Evolutionary conservation across 2,888 invertebrate genomes (phyloP).

Genomic region (Nomada lathburiana): DNA sequence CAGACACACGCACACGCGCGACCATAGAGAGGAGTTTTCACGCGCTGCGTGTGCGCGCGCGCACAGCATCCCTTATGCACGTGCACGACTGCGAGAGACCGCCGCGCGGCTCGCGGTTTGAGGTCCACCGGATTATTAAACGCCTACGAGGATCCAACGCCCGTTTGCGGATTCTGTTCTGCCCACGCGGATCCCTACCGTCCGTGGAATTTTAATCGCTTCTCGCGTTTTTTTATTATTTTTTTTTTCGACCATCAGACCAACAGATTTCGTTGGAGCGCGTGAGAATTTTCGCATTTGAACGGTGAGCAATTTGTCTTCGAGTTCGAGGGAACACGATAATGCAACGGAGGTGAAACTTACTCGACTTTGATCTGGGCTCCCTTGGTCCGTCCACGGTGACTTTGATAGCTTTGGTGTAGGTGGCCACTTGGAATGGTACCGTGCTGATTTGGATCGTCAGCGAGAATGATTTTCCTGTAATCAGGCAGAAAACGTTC

Average conservation of each 20-base stretch:
- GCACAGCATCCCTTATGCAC: conserved; percentile 47
- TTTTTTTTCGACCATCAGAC: no score
- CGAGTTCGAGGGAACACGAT: conserved; percentile 29
- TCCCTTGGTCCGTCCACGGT: conserved; percentile 99
- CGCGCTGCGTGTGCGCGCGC: conserved; percentile 40
- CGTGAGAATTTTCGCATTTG: no score
- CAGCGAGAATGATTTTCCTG: conserved; percentile 96
- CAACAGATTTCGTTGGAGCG: no score
- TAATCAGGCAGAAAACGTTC: conserved; percentile 64
- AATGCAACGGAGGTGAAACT: conserved; percentile 85
- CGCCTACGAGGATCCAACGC: conserved; percentile 77
- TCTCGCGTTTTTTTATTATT: no score
- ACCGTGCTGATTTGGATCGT: conserved; percentile 96
- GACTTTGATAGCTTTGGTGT: conserved; percentile 98
- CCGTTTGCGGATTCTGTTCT: conserved; percentile 79
- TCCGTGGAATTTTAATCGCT: no score
- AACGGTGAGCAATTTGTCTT: not conserved
- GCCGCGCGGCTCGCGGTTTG: conserved; percentile 80
- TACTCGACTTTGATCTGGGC: conserved; percentile 98
- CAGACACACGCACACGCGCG: conserved; percentile 16
- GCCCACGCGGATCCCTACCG: conserved; percentile 59
- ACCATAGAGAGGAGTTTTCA: not conserved
- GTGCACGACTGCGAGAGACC: conserved; percentile 62
- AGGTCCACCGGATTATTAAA: conserved; percentile 83
- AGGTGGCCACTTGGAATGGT: conserved; percentile 94